These are phyloP conservation scores for Lithobates sylvaticus DNA, from an alignment of 2,797 vertebrate species.

Conservation along the genomic window DNA sequence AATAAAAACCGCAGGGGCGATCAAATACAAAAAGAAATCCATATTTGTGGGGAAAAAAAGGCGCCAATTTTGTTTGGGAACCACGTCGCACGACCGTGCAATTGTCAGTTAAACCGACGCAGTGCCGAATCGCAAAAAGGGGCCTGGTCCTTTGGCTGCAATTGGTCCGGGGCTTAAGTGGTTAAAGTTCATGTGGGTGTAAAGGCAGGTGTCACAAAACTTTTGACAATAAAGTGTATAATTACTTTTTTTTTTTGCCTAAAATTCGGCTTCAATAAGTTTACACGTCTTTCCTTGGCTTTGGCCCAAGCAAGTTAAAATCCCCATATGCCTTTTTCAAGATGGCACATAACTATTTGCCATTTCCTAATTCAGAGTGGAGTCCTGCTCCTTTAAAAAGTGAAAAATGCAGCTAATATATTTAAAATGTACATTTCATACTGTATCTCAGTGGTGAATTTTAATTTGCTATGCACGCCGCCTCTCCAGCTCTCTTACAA, in stretches of 20 bases:
- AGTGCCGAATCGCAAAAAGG: too few species aligned
- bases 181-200: too few species aligned
- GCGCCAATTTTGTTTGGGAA: too few species aligned
- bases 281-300: not conserved
- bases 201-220: too few species aligned
- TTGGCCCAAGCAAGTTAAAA: not conserved
- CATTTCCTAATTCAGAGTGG: not conserved
- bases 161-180: too few species aligned
- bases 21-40: too few species aligned
- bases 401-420: constrained; percentile 1
- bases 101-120: too few species aligned
- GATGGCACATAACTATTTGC: not conserved
- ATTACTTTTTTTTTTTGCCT: not conserved
- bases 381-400: not conserved
- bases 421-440: not conserved
- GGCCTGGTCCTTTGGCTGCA: too few species aligned
- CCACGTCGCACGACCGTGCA: too few species aligned
- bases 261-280: not conserved
- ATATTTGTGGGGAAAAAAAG: too few species aligned
- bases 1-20: too few species aligned
- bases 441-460: not conserved
- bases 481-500: constrained; percentile 7
- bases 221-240: too few species aligned
- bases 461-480: not conserved
- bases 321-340: not conserved